phyloP scores from a whole-genome alignment of 1,140 invertebrate genomes.

The Dinothrombium tinctorium region DNA sequence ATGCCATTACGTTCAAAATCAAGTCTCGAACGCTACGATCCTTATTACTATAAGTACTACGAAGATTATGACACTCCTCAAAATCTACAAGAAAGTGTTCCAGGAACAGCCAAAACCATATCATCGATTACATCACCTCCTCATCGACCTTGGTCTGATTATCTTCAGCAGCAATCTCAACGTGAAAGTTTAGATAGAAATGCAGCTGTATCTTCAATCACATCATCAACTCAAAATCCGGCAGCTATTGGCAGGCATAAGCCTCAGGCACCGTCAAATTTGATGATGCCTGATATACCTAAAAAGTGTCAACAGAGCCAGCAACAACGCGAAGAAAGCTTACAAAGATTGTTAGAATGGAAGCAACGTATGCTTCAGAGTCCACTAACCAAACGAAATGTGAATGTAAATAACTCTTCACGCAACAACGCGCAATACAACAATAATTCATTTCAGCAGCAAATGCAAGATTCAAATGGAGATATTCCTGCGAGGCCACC shows the following conservation, averaged over 20 bases:
- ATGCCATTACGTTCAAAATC: conserved; percentile 40
- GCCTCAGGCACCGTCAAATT: not conserved
- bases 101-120: not conserved
- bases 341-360: conserved; percentile 70
- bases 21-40: conserved; percentile 33
- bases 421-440: not conserved
- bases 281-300: too few species aligned
- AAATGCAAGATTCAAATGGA: not conserved
- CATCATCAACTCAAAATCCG: not conserved
- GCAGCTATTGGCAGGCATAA: not conserved
- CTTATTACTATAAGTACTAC: not conserved
- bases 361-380: conserved; percentile 75
- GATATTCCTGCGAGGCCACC: conserved; percentile 5
- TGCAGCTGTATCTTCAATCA: not conserved
- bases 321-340: conserved; percentile 53
- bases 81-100: not conserved
- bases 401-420: conserved; percentile 20
- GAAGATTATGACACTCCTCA: not conserved
- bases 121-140: conserved; percentile 1
- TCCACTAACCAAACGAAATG: conserved; percentile 48
- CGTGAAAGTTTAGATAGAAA: not conserved
- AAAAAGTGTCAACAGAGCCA: conserved; percentile 14
- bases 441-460: not conserved
- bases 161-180: not conserved
- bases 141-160: conserved; percentile 7